Percentiles rank a stretch among this genome's conserved stretches.
Conservation (phyloP, 2,888 invertebrate species). For the Saturnia japonica region DNA sequence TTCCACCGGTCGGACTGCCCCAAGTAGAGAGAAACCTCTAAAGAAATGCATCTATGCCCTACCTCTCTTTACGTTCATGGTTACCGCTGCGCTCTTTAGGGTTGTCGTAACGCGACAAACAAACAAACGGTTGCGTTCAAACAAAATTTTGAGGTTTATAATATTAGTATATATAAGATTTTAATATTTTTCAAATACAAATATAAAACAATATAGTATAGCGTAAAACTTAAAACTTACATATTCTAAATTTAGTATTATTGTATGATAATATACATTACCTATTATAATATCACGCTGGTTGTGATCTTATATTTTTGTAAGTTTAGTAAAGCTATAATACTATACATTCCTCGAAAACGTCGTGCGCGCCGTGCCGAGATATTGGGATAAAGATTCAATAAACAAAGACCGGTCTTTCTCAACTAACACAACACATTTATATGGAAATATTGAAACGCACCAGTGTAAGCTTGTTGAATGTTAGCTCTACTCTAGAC, state of each 20-base stretch:
- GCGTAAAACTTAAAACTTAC: too few relatives aligned
- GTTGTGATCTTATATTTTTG: background rate
- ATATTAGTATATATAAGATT: too few relatives aligned
- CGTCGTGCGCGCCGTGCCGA: background rate
- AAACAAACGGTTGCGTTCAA: too few relatives aligned
- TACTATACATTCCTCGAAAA: constrained; percentile 1
- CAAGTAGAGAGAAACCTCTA: too few relatives aligned
- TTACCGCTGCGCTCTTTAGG: too few relatives aligned
- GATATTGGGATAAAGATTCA: constrained; percentile 30
- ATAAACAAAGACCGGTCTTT: constrained; percentile 59
- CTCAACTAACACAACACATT: constrained; percentile 51
- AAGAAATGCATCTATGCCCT: too few relatives aligned
- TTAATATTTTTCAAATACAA: too few relatives aligned
- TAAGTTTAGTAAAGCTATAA: constrained; percentile 7
- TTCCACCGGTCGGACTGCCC: too few relatives aligned
- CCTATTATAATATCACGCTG: background rate
- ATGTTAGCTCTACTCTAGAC: constrained; percentile 11
- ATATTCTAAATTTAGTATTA: background rate
- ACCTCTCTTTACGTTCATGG: too few relatives aligned
- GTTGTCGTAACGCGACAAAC: too few relatives aligned
- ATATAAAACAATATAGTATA: too few relatives aligned
- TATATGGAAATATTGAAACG: constrained; percentile 55
- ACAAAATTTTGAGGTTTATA: too few relatives aligned
- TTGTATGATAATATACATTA: background rate
- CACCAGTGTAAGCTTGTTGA: constrained; percentile 30